A percentile compares a stretch with the other conserved stretches of the same genome.
Conservation (phyloP, 2,888 invertebrate genomes). For the Melikaiella ostensackeni region DNA sequence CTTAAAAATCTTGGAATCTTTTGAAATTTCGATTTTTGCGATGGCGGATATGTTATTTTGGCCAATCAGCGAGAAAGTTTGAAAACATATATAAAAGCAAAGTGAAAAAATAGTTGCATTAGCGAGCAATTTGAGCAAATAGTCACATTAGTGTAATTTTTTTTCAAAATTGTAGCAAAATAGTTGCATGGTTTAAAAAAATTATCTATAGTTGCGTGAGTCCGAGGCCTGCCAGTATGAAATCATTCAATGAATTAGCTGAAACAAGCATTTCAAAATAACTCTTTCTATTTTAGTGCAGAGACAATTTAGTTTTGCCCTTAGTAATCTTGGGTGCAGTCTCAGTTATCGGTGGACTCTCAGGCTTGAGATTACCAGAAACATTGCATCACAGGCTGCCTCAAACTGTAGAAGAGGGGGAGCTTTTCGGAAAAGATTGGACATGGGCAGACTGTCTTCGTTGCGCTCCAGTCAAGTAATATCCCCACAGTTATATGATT, state of each 20-base stretch:
- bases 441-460: conserved; percentile 85
- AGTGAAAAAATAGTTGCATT: no score
- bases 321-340: conserved; percentile 90
- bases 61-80: no score
- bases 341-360: conserved; percentile 89
- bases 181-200: no score
- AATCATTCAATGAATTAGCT: neutral
- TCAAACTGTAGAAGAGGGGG: conserved; percentile 92
- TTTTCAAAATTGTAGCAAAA: no score
- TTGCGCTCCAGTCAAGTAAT: conserved; percentile 85
- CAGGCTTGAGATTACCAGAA: conserved; percentile 89
- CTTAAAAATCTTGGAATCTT: no score
- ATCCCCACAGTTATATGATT: neutral
- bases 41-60: no score
- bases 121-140: no score
- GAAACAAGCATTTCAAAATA: neutral
- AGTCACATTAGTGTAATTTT: no score
- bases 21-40: no score
- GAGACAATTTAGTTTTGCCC: conserved; percentile 89
- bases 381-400: conserved; percentile 90
- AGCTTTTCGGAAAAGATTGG: conserved; percentile 91
- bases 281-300: conserved; percentile 81
- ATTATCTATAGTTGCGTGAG: no score
- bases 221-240: no score
- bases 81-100: no score